Percentiles rank a stretch among this genome's conserved stretches.
phyloP scores from a whole-genome alignment of 30 jellyfish, hydroid and myxozoan genomes.

The Calvadosia cruxmelitensis region DNA sequence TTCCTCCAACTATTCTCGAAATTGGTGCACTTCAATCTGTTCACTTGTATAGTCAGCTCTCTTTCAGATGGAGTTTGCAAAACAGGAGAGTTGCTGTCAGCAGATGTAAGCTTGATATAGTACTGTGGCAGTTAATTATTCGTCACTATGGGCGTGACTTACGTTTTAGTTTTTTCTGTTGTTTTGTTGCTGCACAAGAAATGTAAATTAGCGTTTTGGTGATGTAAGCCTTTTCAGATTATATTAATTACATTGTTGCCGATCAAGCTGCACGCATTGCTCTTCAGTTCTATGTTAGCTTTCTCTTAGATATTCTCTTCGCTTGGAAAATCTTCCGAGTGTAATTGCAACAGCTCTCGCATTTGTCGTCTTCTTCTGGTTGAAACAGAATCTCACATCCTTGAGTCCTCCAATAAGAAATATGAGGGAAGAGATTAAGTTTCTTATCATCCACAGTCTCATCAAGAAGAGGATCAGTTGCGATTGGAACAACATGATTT shows the following conservation, averaged over 20 bases:
- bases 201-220: too few species aligned
- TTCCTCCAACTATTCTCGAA: conserved; percentile 14
- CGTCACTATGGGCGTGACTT: too few species aligned
- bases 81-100: conserved; percentile 24
- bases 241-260: too few species aligned
- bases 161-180: too few species aligned
- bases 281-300: conserved; percentile 15
- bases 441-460: too few species aligned
- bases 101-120: too few species aligned
- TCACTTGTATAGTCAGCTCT: conserved; percentile 13
- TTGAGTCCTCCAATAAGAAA: conserved; percentile 6
- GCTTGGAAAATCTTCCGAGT: conserved; percentile 8
- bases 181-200: too few species aligned
- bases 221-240: too few species aligned
- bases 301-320: not conserved
- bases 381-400: not conserved
- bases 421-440: not conserved
- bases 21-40: conserved; percentile 17
- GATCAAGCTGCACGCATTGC: too few species aligned
- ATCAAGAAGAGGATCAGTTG: conserved; percentile 2
- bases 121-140: too few species aligned
- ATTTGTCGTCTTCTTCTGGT: not conserved
- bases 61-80: conserved; percentile 18
- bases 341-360: not conserved
- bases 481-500: conserved; percentile 8